Evolutionary conservation across 2,888 invertebrate genomes (phyloP), one percentile per base, ranked within the genome.

Genomic region (Pandemis cinnamomeana): DNA sequence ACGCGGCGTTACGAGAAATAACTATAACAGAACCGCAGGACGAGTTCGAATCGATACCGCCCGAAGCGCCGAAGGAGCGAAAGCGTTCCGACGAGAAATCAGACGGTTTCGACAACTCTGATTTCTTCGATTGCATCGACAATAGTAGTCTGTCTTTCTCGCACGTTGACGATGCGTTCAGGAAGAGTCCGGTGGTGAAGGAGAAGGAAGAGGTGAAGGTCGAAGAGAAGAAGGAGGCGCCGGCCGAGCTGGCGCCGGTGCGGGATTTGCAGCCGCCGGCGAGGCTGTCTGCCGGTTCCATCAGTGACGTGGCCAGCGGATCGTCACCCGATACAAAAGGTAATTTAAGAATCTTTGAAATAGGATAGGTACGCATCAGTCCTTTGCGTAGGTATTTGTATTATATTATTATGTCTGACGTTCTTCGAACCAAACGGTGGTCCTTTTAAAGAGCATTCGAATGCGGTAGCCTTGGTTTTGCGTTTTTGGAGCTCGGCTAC

Each of bases 1-100:
- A 98, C 85, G 98, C 98, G 0, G 98, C 98, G 0, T 88, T 98
- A 67, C 93, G 98, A 0, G 97, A 97, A 83, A 96, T 96, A 11
- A 97, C 97, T 53, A 92, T 95, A 71, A 96, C 95, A 0, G 96
- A 96, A 83, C 94, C 91, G 77, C 92, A 85, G 80, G 95, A 95
- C 8, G 95, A 95, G 73, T 91, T 91, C 72, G 93, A 94, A 77
- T 93, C 92, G 0, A 77, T 94, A 46, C 94, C 94, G 0, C 90
- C 94, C 0, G 94, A 94, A 81, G 78, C 85, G n/a, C 90, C 94
- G 0, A 94, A 94, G 80, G 94, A 94, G 75, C 83, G 92, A 7
- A 94, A 95, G 79, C 92, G 89, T 81, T 95, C 94, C 0, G 93
- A 95, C 71, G 94, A 94, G 75, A 94, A 94, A 82, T 94, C 95